Percentiles rank a stretch among this genome's conserved stretches.
Evolutionary conservation across 1,140 invertebrate species (phyloP).

Genomic region (Halesus radiatus): DNA sequence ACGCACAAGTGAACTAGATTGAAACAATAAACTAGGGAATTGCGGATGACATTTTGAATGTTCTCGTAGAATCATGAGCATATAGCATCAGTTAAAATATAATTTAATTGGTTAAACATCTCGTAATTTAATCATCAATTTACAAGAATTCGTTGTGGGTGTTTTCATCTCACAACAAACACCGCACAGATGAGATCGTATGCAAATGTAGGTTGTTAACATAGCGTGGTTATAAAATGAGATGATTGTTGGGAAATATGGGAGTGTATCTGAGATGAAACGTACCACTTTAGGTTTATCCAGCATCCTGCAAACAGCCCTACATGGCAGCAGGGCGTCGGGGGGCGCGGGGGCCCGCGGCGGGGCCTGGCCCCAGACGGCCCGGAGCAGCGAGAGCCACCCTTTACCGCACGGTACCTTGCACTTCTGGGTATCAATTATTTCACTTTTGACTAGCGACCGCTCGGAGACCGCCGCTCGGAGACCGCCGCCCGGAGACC

Average conservation of each 20-base stretch:
- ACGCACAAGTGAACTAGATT: too few relatives aligned
- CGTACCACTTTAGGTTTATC: slow-evolving; percentile 57
- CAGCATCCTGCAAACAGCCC: slow-evolving; percentile 49
- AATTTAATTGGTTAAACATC: too few relatives aligned
- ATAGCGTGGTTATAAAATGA: neutral
- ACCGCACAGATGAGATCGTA: too few relatives aligned
- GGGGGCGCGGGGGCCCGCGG: slow-evolving; percentile 33
- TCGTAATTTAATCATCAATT: too few relatives aligned
- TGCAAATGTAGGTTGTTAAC: too few relatives aligned
- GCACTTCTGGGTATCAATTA: slow-evolving; percentile 44
- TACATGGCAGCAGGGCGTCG: slow-evolving; percentile 46
- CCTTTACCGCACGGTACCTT: slow-evolving; percentile 43
- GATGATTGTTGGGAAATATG: neutral
- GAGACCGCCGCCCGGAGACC: neutral
- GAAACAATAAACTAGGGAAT: too few relatives aligned
- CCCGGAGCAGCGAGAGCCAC: slow-evolving; percentile 39
- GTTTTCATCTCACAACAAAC: too few relatives aligned
- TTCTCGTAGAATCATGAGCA: too few relatives aligned
- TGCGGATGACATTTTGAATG: too few relatives aligned
- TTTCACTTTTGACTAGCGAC: slow-evolving; percentile 7
- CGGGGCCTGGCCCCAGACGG: slow-evolving; percentile 34
- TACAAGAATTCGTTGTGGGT: too few relatives aligned
- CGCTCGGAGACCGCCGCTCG: neutral
- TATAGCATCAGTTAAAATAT: too few relatives aligned
- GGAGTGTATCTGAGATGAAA: neutral